Base-by-base conservation (phyloP, 2,797 vertebrate genomes). In the Stomatorhinus walkeri region DNA sequence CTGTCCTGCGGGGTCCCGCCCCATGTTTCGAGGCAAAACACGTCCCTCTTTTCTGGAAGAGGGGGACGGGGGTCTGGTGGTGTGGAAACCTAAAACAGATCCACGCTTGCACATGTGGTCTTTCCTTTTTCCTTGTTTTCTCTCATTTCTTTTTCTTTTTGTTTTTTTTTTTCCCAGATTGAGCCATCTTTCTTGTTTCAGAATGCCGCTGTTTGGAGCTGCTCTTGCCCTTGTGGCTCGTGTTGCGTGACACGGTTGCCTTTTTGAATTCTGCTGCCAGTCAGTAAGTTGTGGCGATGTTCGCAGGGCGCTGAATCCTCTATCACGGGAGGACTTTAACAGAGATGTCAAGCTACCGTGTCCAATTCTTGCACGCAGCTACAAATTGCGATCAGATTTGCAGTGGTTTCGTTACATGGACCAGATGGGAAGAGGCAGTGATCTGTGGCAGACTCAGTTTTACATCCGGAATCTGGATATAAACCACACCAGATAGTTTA, bases 1-100 rank as follows among this genome's bases (percentile, higher is more conserved):
- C 6, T n/a, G 6, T 83, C 56, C 86, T 56, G 86, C 36, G 7
- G 32, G 92, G 93, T 92, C 92, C 91, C 90, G 91, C 93, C 92
- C 91, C 92, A 89, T 85, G 89, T 91, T 91, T 88, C 91, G 92
- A 91, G 90, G 92, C 87, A 46, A 4, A 88, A 40, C 14, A 56
- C 56, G 22, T 46, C 49, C 32, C 43, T 19, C 54, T 59, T 87
- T 36, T 86, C 61, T 2, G 51, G 68, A 16, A 4, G 64, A 28
- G 61, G 46, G 40, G 59, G 22, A 1, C 7, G 2, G n/a, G 56
- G 56, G 22, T 8, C 59, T 61, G 59, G 59, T 61, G 59, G 9
- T 24, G 24, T 79, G 64, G 87, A 88, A 68, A 76, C 59, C 64
- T 61, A 72, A 72, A 88, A 81, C 49, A 52, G 68, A 56, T 40